Conservation (phyloP, 2,797 vertebrate species). For the Podarcis lilfordi region DNA sequence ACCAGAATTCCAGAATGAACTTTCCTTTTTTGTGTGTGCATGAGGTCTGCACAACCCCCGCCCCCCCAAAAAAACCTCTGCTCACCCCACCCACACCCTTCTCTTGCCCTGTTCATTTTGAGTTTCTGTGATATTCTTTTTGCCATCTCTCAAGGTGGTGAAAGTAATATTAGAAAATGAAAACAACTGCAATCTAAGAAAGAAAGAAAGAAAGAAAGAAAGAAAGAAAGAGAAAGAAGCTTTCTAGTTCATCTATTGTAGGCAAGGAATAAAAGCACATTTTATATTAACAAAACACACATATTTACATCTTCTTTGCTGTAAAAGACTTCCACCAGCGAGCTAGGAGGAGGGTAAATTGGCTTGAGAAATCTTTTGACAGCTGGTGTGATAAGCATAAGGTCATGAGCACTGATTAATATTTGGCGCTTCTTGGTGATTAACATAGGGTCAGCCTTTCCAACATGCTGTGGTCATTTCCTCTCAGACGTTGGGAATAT, state of each 20-base stretch:
- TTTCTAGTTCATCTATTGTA: rapidly evolving
- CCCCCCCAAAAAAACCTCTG: not conserved
- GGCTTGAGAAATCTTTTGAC: not conserved
- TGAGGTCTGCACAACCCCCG: conserved; percentile 24
- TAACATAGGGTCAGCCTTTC: not conserved
- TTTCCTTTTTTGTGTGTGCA: conserved; percentile 59
- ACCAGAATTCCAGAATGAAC: conserved; percentile 49
- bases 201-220: not conserved
- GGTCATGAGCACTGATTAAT: conserved; percentile 8
- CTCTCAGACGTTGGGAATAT: too few species aligned
- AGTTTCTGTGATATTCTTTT: conserved; percentile 57
- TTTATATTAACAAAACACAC: conserved; percentile 30
- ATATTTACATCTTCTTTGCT: not conserved
- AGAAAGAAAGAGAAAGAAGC: not conserved
- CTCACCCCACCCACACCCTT: conserved; percentile 2
- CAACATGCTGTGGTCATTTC: not conserved
- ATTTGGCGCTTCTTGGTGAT: conserved; percentile 18
- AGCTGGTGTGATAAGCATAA: not conserved
- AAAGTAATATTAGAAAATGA: conserved; percentile 71
- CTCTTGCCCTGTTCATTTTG: conserved; percentile 40
- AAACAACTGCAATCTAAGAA: conserved; percentile 35
- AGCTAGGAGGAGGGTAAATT: conserved; percentile 34
- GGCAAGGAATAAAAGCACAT: not conserved
- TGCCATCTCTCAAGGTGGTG: conserved; percentile 48
- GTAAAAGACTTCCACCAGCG: conserved; percentile 29